A percentile compares a stretch with the other conserved stretches of the same genome.
phyloP scores from a whole-genome alignment of 1,140 invertebrate species.

The Tetramorium parvispinum region DNA sequence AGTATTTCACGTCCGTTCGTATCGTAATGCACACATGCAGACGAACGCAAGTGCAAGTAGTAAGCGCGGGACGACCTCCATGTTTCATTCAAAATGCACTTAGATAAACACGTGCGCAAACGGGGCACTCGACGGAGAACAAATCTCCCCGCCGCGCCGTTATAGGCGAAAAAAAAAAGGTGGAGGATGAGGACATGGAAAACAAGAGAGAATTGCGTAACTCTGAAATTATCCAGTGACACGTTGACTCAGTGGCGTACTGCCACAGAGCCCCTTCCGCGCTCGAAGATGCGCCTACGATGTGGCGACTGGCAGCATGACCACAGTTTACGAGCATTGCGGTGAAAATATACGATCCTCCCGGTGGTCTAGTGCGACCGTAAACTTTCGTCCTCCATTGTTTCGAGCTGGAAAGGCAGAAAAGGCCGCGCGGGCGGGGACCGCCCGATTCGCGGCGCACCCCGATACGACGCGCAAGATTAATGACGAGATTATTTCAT shows the following conservation, averaged over 20 bases:
- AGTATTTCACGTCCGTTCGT: slow-evolving; percentile 34
- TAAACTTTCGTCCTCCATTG: slow-evolving; percentile 82
- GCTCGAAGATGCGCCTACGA: slow-evolving; percentile 44
- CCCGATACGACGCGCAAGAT: slow-evolving; percentile 79
- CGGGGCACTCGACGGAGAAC: slow-evolving; percentile 30
- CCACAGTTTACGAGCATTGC: slow-evolving; percentile 80
- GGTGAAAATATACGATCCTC: slow-evolving; percentile 82
- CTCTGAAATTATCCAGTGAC: slow-evolving; percentile 58
- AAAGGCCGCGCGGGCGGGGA: slow-evolving; percentile 49
- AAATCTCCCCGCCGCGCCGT: slow-evolving; percentile 29
- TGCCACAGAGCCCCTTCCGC: slow-evolving; percentile 34
- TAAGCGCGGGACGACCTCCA: slow-evolving; percentile 27
- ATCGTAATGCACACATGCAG: slow-evolving; percentile 38
- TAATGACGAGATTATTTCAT: slow-evolving; percentile 80
- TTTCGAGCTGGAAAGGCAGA: slow-evolving; percentile 79
- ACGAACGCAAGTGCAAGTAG: slow-evolving; percentile 39
- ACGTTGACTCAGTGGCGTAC: slow-evolving; percentile 65
- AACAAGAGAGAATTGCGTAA: slow-evolving; percentile 46
- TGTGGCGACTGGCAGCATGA: slow-evolving; percentile 73
- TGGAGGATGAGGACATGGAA: not conserved
- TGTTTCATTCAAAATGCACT: slow-evolving; percentile 57
- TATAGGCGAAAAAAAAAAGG: slow-evolving; percentile 12
- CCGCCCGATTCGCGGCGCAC: slow-evolving; percentile 71
- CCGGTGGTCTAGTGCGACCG: slow-evolving; percentile 75
- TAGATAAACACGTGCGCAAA: slow-evolving; percentile 53